Evolutionary conservation across 2,888 invertebrate species (phyloP).

Genomic region (Griposia aprilina): DNA sequence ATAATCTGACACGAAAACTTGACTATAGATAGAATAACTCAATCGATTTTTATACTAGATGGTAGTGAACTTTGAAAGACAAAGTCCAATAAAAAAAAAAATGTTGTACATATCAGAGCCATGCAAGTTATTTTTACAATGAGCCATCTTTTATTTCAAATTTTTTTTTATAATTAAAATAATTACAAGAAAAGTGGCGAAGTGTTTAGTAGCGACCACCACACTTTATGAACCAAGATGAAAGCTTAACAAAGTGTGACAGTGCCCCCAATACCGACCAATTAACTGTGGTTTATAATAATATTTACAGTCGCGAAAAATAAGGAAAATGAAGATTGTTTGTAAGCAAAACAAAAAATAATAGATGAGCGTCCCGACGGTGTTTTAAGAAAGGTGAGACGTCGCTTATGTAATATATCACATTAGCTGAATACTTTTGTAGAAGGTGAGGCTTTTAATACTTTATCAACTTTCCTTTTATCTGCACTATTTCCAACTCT

Average conservation of each 20-base stretch:
- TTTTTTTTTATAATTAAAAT: slow-evolving; percentile 75
- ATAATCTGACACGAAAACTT: background rate
- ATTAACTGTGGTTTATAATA: slow-evolving; percentile 53
- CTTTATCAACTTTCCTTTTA: background rate
- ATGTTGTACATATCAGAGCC: background rate
- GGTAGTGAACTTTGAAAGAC: background rate
- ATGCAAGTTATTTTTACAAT: slow-evolving; percentile 9
- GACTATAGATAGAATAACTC: too few relatives aligned
- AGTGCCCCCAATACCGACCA: slow-evolving; percentile 66
- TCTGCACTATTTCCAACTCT: background rate
- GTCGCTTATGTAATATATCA: background rate
- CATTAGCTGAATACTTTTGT: background rate
- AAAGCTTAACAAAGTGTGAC: slow-evolving; percentile 74
- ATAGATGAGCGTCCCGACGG: background rate
- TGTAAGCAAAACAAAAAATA: background rate
- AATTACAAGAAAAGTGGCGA: slow-evolving; percentile 63
- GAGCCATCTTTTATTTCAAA: slow-evolving; percentile 53
- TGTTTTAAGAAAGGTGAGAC: background rate
- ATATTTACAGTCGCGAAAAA: slow-evolving; percentile 34
- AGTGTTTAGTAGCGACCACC: slow-evolving; percentile 59
- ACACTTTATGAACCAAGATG: slow-evolving; percentile 70
- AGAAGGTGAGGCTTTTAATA: background rate
- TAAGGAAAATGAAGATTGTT: slow-evolving; percentile 5
- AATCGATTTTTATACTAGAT: background rate
- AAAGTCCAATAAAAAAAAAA: background rate